phyloP scores from a whole-genome alignment of 2,797 vertebrate genomes.

The Pantherophis vulpinus region DNA sequence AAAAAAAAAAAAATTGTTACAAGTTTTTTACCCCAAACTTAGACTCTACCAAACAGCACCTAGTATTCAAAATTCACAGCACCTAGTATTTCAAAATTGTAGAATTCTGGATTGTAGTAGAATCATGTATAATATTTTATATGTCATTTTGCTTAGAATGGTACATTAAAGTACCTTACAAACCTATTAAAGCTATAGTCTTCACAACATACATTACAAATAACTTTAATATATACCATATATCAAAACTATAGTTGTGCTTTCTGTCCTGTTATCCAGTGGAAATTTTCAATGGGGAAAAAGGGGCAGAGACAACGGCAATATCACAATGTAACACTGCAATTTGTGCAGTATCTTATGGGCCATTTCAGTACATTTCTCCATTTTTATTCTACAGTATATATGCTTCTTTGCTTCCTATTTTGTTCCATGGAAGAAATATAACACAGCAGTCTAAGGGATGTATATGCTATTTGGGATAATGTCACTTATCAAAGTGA shows the following conservation, averaged over 20 bases:
- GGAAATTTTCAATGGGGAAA: background rate
- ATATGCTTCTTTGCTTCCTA: background rate
- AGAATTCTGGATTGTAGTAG: background rate
- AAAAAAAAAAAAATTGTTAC: slow-evolving; percentile 14
- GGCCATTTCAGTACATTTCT: background rate
- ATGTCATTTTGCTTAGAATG: background rate
- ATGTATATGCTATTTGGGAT: background rate
- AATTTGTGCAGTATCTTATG: background rate
- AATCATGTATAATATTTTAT: background rate
- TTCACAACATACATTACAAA: background rate
- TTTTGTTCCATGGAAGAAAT: background rate
- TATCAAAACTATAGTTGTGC: background rate
- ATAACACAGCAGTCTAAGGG: background rate
- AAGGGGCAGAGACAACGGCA: background rate
- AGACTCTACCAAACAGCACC: slow-evolving; percentile 10
- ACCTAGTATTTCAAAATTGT: background rate
- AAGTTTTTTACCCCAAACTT: slow-evolving; percentile 7
- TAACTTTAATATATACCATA: background rate
- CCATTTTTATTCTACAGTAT: background rate
- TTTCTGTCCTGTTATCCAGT: background rate
- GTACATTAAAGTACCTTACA: background rate
- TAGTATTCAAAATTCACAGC: background rate
- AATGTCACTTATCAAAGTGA: background rate
- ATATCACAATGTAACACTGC: background rate
- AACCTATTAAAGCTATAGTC: background rate